phyloP scores from a whole-genome alignment of 1,140 invertebrate species.

The Bilobella aurantiaca region DNA sequence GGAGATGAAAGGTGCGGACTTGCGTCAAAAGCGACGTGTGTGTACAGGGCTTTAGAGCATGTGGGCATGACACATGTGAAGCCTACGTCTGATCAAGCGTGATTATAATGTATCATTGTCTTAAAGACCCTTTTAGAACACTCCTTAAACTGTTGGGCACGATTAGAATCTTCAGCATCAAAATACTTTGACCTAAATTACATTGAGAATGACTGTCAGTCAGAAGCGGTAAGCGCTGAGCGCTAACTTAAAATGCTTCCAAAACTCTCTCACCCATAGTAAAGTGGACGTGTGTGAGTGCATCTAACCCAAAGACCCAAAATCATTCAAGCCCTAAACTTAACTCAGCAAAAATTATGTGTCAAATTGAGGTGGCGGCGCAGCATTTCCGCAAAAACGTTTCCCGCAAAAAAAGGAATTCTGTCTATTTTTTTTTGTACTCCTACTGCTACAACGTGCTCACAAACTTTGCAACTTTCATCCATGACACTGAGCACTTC shows the following conservation, averaged over 20 bases:
- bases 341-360: too few species aligned
- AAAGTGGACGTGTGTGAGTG: neutral
- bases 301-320: neutral
- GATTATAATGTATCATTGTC: too few species aligned
- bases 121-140: neutral
- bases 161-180: neutral
- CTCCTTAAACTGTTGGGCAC: neutral
- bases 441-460: too few species aligned
- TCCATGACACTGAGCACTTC: too few species aligned
- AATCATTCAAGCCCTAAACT: neutral
- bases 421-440: too few species aligned
- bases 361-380: too few species aligned
- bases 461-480: too few species aligned
- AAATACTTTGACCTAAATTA: slow-evolving; percentile 8
- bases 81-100: too few species aligned
- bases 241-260: too few species aligned
- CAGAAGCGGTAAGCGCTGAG: neutral
- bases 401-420: too few species aligned
- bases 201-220: neutral
- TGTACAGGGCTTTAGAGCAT: neutral
- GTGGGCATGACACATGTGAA: neutral
- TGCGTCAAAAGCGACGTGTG: neutral
- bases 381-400: neutral
- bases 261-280: neutral
- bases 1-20: neutral